Evolutionary conservation across 2,888 invertebrate genomes (phyloP), one percentile per base, ranked within the genome.

Genomic region (Andricus curvator): DNA sequence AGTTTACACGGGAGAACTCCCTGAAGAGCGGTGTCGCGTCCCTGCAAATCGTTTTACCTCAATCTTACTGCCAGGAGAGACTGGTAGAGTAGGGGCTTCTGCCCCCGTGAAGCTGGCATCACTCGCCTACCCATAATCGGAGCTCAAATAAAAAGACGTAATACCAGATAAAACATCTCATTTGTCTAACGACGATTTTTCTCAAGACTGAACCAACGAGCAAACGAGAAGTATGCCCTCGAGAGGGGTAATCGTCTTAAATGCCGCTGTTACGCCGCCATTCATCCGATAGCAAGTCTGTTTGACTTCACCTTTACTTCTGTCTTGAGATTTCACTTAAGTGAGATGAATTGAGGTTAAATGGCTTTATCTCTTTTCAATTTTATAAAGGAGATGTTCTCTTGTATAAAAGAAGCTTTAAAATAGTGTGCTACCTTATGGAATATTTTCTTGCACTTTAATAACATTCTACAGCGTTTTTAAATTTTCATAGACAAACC

Each of bases 121-220:
- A 65, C 84, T 81, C 82, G 85, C 86, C 86, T 84, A 84, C 84
- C 82, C 86, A 88, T 91, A 91, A 92, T 91, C 91, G 90, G 87
- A 87, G 89, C 88, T 89, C 89, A 89, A 91, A 91, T 91, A 92
- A 92, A 92, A 91, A 89, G 89, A 87, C 89, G 88, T 90, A 90
- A 91, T 89, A 87, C 89, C 90, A 89, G 91, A 93, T 92, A 93
- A 92, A 93, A 89, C 90, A 87, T 89, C 88, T 89, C 92, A 91
- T 93, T 93, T 93, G 91, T 93, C 92, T 89, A 89, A 90, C 89
- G 88, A 89, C 89, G 89, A 92, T 91, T 91, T 91, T 91, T 92
- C 89, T 89, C 85, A 67, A 33, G 56, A 4, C 74, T 74, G 56
- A 74, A 74, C 84, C 79, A 78, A 62, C 17, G 77, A 68, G 82